Percentiles rank a stretch among this genome's conserved stretches.
phyloP scores from a whole-genome alignment of 2,797 vertebrate species.

The Bovichtus variegatus region DNA sequence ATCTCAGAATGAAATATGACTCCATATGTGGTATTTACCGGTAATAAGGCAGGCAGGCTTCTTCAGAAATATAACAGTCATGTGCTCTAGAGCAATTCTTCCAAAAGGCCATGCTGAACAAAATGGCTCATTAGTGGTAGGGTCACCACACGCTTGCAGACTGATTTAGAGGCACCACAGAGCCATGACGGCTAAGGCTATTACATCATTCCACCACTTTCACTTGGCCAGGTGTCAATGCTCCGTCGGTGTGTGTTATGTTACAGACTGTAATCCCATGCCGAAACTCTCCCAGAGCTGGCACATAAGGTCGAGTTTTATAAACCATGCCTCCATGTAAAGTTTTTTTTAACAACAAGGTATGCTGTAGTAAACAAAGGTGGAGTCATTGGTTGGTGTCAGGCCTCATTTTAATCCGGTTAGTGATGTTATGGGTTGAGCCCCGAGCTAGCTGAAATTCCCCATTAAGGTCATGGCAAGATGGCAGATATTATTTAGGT shows the following conservation, averaged over 20 bases:
- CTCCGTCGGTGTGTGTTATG: conserved; percentile 50
- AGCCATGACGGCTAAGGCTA: conserved; percentile 49
- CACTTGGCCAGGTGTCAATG: conserved; percentile 34
- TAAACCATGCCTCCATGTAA: conserved; percentile 22
- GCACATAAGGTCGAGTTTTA: conserved; percentile 27
- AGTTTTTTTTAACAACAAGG: conserved; percentile 33
- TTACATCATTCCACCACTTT: conserved; percentile 64
- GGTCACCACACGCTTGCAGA: conserved; percentile 54
- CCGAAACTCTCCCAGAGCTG: conserved; percentile 19
- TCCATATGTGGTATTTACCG: conserved; percentile 59
- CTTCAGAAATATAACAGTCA: conserved; percentile 53
- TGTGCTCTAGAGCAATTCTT: conserved; percentile 59
- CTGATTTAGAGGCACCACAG: conserved; percentile 73
- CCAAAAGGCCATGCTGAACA: conserved; percentile 61
- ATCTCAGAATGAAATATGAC: conserved; percentile 59
- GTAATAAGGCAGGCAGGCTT: conserved; percentile 48
- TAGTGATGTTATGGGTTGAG: conserved; percentile 17
- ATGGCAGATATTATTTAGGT: conserved; percentile 27
- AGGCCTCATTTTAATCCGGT: conserved; percentile 62
- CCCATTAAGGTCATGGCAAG: conserved; percentile 12
- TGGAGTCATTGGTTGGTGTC: conserved; percentile 51
- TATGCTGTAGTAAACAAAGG: conserved; percentile 38
- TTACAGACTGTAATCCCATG: conserved; percentile 31
- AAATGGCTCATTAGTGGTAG: conserved; percentile 72
- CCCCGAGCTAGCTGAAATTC: conserved; percentile 19